phyloP scores from a whole-genome alignment of 92 coral and sea anemone genomes.

The Pocillopora meandrina region DNA sequence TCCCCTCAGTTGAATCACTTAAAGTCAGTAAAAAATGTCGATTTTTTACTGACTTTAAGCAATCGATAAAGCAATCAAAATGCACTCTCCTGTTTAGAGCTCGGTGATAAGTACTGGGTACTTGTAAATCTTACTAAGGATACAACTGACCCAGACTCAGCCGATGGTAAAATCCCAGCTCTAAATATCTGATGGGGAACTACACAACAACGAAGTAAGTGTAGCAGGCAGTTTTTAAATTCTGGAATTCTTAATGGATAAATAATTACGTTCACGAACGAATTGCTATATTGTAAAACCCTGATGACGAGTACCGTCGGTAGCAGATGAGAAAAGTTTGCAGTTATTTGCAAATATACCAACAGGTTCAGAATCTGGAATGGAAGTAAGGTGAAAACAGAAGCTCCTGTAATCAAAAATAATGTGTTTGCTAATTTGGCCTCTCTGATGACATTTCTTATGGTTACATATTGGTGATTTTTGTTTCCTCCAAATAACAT shows the following conservation, averaged over 20 bases:
- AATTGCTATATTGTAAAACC: background rate
- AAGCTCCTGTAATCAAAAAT: background rate
- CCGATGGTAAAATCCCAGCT: background rate
- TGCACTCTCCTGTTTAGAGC: background rate
- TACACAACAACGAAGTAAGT: background rate
- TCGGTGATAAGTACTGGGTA: background rate
- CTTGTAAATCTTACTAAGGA: background rate
- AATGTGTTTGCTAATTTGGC: background rate
- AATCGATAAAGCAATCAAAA: no score
- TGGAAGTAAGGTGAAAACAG: background rate
- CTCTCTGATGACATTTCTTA: background rate
- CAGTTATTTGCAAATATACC: background rate
- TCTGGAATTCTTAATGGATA: background rate
- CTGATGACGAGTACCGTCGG: background rate
- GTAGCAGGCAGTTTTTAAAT: background rate
- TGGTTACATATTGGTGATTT: background rate
- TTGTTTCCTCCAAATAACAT: conserved; percentile 6
- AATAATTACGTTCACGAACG: background rate
- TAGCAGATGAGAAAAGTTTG: background rate
- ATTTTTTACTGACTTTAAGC: no score
- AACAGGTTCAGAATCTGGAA: background rate
- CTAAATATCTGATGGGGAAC: background rate
- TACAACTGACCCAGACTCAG: background rate
- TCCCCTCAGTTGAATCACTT: no score
- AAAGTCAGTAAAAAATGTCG: no score